Percentiles rank a stretch among this genome's conserved stretches.
Evolutionary conservation across 2,888 invertebrate species (phyloP).

Genomic region (Hirudinaria manillensis): DNA sequence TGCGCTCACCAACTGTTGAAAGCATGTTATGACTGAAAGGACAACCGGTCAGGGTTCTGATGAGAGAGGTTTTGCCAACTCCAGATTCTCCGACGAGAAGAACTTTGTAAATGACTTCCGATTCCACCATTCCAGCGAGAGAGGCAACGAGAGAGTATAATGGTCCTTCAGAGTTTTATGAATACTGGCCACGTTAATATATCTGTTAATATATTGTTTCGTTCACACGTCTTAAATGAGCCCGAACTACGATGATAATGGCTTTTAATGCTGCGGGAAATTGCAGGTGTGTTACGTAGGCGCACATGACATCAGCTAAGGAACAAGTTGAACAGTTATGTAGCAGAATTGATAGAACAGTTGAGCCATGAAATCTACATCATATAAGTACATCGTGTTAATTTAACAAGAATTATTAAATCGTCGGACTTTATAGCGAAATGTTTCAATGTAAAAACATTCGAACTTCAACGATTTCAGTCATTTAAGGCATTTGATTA

Average conservation of each 20-base stretch:
- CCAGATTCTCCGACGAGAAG: slow-evolving; percentile 48
- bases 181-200: neutral
- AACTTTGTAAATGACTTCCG: slow-evolving; percentile 45
- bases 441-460: no score
- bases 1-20: slow-evolving; percentile 45
- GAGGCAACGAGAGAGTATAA: neutral
- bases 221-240: neutral
- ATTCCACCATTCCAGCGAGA: neutral
- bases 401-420: no score
- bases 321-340: no score
- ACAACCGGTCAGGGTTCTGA: slow-evolving; percentile 39
- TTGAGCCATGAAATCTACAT: no score
- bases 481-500: no score
- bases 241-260: neutral
- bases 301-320: no score
- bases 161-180: neutral
- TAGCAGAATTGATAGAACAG: no score
- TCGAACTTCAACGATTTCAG: no score
- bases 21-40: slow-evolving; percentile 43
- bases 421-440: no score
- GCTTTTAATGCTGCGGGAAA: neutral
- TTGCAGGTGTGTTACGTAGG: no score
- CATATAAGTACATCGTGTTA: no score
- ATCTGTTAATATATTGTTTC: neutral
- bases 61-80: slow-evolving; percentile 48